These are phyloP conservation scores for Himalopsyche japonica DNA, from an alignment of 2,888 invertebrate genomes.

Conservation along the genomic window DNA sequence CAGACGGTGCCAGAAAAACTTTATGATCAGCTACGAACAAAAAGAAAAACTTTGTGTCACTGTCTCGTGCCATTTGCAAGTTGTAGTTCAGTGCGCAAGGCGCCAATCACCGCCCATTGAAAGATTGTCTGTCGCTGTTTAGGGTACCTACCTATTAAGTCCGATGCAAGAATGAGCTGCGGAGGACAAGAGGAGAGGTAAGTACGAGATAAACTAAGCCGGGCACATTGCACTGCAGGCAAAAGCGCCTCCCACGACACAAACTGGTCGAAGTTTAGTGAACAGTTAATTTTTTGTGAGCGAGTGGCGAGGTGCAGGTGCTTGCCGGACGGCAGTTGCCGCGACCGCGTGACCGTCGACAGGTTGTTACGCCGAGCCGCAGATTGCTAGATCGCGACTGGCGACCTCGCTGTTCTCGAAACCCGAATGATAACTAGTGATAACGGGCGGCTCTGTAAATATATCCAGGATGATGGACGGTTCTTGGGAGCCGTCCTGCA, in stretches of 20 bases:
- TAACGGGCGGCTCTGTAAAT: neutral
- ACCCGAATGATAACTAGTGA: neutral
- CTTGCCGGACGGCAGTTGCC: constrained; percentile 45
- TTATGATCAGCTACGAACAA: too few relatives aligned
- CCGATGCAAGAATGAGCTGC: neutral
- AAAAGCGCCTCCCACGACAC: constrained; percentile 15
- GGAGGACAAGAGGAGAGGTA: neutral
- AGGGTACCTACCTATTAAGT: neutral
- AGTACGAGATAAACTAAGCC: neutral
- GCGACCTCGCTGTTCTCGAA: neutral
- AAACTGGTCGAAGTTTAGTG: constrained; percentile 25
- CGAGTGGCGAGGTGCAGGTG: constrained; percentile 56
- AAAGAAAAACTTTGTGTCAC: too few relatives aligned
- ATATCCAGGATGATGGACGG: neutral
- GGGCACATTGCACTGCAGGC: neutral
- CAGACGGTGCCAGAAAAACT: too few relatives aligned
- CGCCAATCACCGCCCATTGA: too few relatives aligned
- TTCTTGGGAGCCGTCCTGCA: neutral
- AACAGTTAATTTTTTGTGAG: constrained; percentile 43
- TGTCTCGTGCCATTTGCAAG: too few relatives aligned
- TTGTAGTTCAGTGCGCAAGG: too few relatives aligned
- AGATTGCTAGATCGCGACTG: constrained; percentile 23
- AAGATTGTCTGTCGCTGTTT: too few relatives aligned
- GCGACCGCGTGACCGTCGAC: constrained; percentile 50
- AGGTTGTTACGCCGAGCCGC: constrained; percentile 55